Percentiles rank a stretch among this genome's conserved stretches.
Evolutionary conservation across 2,113 vertebrate genomes (phyloP).

Genomic region (Oncorhynchus clarkii): DNA sequence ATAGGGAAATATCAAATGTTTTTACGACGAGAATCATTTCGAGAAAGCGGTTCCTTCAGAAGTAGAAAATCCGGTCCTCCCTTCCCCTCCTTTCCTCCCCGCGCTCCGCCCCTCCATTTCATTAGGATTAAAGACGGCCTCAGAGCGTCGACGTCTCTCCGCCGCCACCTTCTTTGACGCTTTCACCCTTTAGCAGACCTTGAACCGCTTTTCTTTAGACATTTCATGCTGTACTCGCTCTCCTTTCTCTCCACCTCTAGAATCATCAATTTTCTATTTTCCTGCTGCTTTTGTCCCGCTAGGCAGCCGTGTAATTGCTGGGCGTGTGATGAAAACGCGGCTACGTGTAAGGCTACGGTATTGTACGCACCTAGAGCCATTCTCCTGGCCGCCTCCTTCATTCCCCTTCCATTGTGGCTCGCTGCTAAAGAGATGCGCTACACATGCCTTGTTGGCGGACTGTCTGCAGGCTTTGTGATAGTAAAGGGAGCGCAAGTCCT

Average conservation of each 20-base stretch:
- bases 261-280: slow-evolving; percentile 58
- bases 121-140: slow-evolving; percentile 64
- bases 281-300: slow-evolving; percentile 53
- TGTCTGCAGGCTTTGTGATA: slow-evolving; percentile 68
- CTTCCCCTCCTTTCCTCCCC: slow-evolving; percentile 15
- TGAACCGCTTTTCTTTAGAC: slow-evolving; percentile 52
- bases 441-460: slow-evolving; percentile 59
- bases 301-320: slow-evolving; percentile 64
- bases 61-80: slow-evolving; percentile 51
- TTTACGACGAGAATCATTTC: slow-evolving; percentile 71
- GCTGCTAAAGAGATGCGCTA: slow-evolving; percentile 47
- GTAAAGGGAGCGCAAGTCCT: slow-evolving; percentile 55
- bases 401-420: slow-evolving; percentile 49
- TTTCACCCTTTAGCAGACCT: slow-evolving; percentile 61
- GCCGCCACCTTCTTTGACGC: slow-evolving; percentile 45
- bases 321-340: slow-evolving; percentile 44
- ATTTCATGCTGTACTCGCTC: slow-evolving; percentile 52
- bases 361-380: slow-evolving; percentile 45
- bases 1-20: slow-evolving; percentile 65
- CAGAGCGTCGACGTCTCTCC: slow-evolving; percentile 47
- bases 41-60: slow-evolving; percentile 48
- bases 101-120: slow-evolving; percentile 70
- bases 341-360: slow-evolving; percentile 3
- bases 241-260: slow-evolving; percentile 25
- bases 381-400: slow-evolving; percentile 46